These are phyloP conservation scores for Sesamia inferens DNA, from an alignment of 2,888 invertebrate species.

Conservation along the genomic window DNA sequence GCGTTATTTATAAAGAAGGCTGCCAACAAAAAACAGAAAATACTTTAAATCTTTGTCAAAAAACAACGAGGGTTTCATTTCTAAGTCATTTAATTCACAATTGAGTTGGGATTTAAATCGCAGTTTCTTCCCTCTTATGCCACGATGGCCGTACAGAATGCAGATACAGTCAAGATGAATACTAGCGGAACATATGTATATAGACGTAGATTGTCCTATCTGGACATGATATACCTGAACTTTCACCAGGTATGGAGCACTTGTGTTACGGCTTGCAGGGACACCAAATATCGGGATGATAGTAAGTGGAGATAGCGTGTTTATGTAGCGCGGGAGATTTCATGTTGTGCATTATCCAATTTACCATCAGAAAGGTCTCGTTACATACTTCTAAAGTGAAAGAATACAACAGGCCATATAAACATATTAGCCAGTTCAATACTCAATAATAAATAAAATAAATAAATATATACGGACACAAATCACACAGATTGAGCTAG, in stretches of 20 bases:
- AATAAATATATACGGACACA: too few relatives aligned
- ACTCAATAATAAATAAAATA: too few relatives aligned
- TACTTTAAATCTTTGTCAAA: neutral
- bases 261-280: constrained; percentile 4
- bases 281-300: neutral
- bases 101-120: neutral
- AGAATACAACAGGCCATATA: neutral
- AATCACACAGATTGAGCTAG: too few relatives aligned
- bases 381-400: too few relatives aligned
- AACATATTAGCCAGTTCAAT: neutral
- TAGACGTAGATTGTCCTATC: constrained; percentile 66
- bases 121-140: constrained; percentile 57
- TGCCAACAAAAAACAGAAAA: neutral
- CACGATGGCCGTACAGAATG: constrained; percentile 68
- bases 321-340: neutral
- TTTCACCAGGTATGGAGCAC: constrained; percentile 55
- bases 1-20: neutral
- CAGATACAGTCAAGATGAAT: constrained; percentile 70
- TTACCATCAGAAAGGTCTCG: too few relatives aligned
- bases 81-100: neutral
- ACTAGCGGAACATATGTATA: constrained; percentile 73
- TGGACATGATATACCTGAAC: constrained; percentile 57
- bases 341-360: too few relatives aligned
- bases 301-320: neutral
- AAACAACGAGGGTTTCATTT: neutral